Evolutionary conservation across 2,888 invertebrate species (phyloP).

Genomic region (Copidosoma aretas): DNA sequence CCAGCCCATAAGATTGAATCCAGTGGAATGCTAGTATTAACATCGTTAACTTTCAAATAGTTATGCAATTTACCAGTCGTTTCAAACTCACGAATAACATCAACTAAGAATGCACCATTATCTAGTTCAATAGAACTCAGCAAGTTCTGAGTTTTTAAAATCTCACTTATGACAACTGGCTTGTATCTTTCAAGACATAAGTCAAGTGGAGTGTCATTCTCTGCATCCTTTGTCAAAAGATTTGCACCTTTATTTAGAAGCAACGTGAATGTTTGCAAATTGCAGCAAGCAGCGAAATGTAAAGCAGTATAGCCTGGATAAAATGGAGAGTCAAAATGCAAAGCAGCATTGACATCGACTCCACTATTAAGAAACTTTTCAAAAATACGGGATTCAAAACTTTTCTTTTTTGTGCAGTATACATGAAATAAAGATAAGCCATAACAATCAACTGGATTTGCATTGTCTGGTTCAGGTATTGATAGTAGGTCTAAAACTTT

Average conservation of each 20-base stretch:
- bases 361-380: too few relatives aligned
- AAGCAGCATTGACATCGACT: too few relatives aligned
- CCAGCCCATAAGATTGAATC: background rate
- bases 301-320: background rate
- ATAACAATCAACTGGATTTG: too few relatives aligned
- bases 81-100: too few relatives aligned
- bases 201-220: background rate
- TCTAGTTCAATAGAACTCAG: too few relatives aligned
- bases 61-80: too few relatives aligned
- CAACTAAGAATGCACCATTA: too few relatives aligned
- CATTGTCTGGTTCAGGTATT: too few relatives aligned
- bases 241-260: background rate
- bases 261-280: background rate
- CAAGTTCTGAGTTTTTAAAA: background rate
- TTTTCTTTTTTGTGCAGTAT: too few relatives aligned
- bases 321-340: background rate
- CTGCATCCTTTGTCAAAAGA: background rate
- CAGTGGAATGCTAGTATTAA: background rate
- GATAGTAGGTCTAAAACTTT: too few relatives aligned
- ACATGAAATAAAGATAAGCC: too few relatives aligned
- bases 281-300: background rate
- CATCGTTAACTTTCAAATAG: background rate
- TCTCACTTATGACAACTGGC: background rate
- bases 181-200: background rate
- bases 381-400: too few relatives aligned